Evolutionary conservation across 2,888 invertebrate genomes (phyloP), one percentile per base, ranked within the genome.

Genomic region (Dryobotodes eremita): DNA sequence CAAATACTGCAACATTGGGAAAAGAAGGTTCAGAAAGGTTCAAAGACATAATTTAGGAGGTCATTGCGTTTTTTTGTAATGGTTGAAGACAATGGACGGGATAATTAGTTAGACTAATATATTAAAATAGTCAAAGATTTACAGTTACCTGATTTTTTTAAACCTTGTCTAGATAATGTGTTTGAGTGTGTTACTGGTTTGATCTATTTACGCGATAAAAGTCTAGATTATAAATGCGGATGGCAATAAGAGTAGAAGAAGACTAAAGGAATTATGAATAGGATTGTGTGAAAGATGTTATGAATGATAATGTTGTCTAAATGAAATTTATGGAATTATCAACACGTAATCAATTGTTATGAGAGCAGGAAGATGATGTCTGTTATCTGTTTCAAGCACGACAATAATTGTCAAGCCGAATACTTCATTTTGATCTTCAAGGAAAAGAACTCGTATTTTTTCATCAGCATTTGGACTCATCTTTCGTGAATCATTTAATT

Each of bases 1-100:
- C 91, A 98, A 92, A 90, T 98, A 98, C 98, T 98, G 96, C 72
- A 96, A 95, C 77, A 80, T 70, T 89, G 77, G 42, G 42, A 65
- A 77, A 80, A 15, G 0, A 13, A 2, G 10, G 7, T 57, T 53
- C 0, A 42, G 15, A 20, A 66, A 3, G 15, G 11, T 55, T 65
- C 5, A 66, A 42, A n/a, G 8, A 15, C 26, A 20, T 20, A 23
- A 10, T 62, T 17, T 13, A 17, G 1, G 59, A n/a, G 15, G 31
- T 20, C 48, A 36, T 36, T 46, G 4, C 55, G 6, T 36, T 1
- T 50, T n/a, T 42, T 50, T 0, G 11, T n/a, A 17, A n/a, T 4
- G 46, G 42, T 15, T 15, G 61, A 20, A 31, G 55, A 31, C 17
- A 62, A 62, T 46, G 8, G 42, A 31, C 53, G 13, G 1, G 23